Conservation (phyloP, 2,113 vertebrate genomes). For the Promerops cafer region DNA sequence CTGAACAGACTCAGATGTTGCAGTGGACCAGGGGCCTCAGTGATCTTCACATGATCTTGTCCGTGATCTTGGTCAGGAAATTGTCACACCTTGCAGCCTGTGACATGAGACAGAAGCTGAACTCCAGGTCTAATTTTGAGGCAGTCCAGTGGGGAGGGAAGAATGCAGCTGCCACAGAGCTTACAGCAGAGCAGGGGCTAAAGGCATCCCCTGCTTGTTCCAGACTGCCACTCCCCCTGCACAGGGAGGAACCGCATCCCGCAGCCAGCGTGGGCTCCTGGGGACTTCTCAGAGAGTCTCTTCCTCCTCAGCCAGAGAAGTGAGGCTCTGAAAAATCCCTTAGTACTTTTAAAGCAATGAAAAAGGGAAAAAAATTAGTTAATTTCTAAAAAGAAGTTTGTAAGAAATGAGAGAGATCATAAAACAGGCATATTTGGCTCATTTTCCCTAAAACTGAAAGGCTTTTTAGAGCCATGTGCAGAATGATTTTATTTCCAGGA, state of each 20-base stretch:
- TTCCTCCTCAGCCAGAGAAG: background rate
- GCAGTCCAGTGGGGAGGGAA: background rate
- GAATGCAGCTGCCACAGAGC: background rate
- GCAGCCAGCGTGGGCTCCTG: accelerated
- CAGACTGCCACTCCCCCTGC: background rate
- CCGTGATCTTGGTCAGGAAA: background rate
- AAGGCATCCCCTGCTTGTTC: background rate
- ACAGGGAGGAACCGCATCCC: background rate
- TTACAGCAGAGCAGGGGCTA: background rate
- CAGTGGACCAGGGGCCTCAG: background rate
- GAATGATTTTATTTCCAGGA: background rate
- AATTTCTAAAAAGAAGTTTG: background rate
- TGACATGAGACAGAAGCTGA: background rate
- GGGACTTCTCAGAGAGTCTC: background rate
- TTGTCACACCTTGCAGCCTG: background rate
- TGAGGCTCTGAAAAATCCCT: background rate
- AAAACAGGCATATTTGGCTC: background rate
- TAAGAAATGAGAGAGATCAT: background rate
- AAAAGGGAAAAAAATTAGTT: accelerated
- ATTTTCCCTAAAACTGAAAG: background rate
- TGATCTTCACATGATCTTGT: background rate
- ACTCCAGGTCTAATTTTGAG: background rate
- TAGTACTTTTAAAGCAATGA: background rate
- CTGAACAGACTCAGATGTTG: background rate
- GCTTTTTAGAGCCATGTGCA: background rate